Evolutionary conservation across 2,797 vertebrate species (phyloP), one percentile per base, ranked within the genome.

Genomic region (Rhincodon typus): DNA sequence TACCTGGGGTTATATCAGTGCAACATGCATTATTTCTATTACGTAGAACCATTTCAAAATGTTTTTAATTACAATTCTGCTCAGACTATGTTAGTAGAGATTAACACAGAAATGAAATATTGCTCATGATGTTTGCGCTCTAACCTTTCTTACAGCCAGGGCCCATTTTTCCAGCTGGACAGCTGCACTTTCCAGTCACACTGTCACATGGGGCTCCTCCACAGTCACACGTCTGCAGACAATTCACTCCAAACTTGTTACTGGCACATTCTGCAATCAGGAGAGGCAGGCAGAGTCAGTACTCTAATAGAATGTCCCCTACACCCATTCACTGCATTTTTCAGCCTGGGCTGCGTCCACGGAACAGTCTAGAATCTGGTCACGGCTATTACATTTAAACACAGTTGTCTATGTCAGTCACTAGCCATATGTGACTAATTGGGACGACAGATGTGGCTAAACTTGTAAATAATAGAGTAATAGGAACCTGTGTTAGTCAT

Each of bases 111-210:
- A 66, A 21, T 2, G 5, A 84, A 46, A 84, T 21, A 2, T 15
- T 17, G 57, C 13, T 91, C 0, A 69, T 84, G 42, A n/a, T 72
- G 19, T n/a, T 42, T 70, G 30, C 1, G 53, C 13, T 94, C 98
- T 98, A 96, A 99, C 99, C 98, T 97, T 97, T 97, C 96, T 98
- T 98, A 88, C 99, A 99, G 96, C 96, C 97, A 0, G 96, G 95
- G 46, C 99, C 99, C 0, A 96, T 97, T 91, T 97, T 97, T 77
- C 99, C 99, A 0, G 98, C 97, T 0, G 97, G 98, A 96, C 99
- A 99, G 94, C 90, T 96, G 96, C 99, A 99, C 23, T 96, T 97
- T 23, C 99, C 99, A 0, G 97, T 98, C 96, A 97, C 96, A 17
- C 46, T 96, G 96, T 99, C 97, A 62, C 99, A 99, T 0, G 98